phyloP scores from a whole-genome alignment of 2,113 vertebrate species.

The Centrocercus urophasianus region DNA sequence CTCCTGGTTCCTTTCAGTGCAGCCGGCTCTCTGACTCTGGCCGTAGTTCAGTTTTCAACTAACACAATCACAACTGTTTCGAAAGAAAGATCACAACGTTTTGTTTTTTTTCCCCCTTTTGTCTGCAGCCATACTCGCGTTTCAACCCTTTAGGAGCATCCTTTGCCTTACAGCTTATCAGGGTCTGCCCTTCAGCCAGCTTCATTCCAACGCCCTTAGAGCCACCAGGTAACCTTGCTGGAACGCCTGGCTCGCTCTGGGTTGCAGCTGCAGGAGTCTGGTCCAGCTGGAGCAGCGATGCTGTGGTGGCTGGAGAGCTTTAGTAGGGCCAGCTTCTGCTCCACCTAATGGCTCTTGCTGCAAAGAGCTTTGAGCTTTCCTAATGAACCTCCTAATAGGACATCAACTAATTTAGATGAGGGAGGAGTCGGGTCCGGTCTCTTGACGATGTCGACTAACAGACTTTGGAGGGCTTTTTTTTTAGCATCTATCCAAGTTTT shows the following conservation, averaged over 20 bases:
- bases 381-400: conserved; percentile 53
- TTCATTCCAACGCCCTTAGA: accelerated
- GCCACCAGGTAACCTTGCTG: accelerated
- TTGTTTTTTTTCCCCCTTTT: accelerated
- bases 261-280: neutral
- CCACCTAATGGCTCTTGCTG: neutral
- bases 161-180: accelerated
- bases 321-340: neutral
- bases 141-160: neutral
- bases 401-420: conserved; percentile 21
- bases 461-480: neutral
- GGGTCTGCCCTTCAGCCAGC: accelerated
- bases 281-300: neutral
- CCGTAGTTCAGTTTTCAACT: too few relatives aligned
- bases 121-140: accelerated
- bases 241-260: neutral
- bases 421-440: conserved; percentile 15
- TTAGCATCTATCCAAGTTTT: neutral
- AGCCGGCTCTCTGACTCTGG: neutral
- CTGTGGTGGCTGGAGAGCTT: neutral
- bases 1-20: neutral
- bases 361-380: neutral
- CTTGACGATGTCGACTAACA: neutral
- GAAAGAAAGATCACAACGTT: accelerated
- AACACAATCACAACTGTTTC: accelerated